Conservation (phyloP, 2,888 invertebrate species). For the Aspidapion aeneum region DNA sequence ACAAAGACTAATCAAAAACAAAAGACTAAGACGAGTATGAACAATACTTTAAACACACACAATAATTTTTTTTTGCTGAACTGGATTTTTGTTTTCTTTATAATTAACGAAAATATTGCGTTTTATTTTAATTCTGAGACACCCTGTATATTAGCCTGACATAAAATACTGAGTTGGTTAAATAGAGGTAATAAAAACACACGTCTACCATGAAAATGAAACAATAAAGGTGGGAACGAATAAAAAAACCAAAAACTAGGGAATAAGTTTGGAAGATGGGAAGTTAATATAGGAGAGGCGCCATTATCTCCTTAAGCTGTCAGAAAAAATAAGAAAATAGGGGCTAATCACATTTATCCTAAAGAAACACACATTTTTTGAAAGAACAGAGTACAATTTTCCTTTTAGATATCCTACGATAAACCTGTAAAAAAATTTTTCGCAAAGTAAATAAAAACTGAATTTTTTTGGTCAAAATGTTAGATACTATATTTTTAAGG, state of each 20-base stretch:
- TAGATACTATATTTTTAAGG: too few relatives aligned
- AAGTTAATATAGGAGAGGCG: slow-evolving; percentile 41
- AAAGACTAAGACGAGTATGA: too few relatives aligned
- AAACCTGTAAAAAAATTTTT: too few relatives aligned
- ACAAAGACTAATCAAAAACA: too few relatives aligned
- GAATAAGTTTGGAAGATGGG: slow-evolving; percentile 32
- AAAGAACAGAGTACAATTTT: too few relatives aligned
- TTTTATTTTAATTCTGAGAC: slow-evolving; percentile 31
- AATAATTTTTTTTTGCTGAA: too few relatives aligned
- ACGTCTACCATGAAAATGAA: slow-evolving; percentile 11
- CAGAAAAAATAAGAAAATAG: slow-evolving; percentile 47
- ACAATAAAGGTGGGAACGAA: slow-evolving; percentile 22
- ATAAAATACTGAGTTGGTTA: slow-evolving; percentile 24
- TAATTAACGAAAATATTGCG: too few relatives aligned
- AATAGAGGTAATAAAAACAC: slow-evolving; percentile 25
- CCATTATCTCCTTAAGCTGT: slow-evolving; percentile 62
- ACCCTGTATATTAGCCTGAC: slow-evolving; percentile 30
- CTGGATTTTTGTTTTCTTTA: too few relatives aligned
- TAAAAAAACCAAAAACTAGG: slow-evolving; percentile 22
- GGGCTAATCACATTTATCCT: neutral
- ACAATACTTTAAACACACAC: too few relatives aligned
- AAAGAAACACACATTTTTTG: neutral
- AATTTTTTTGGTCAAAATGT: too few relatives aligned
- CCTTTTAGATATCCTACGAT: too few relatives aligned
- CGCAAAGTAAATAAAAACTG: too few relatives aligned